Percentiles rank a stretch among this genome's conserved stretches.
Conservation (phyloP, 2,888 invertebrate species). For the Apotomis betuletana region DNA sequence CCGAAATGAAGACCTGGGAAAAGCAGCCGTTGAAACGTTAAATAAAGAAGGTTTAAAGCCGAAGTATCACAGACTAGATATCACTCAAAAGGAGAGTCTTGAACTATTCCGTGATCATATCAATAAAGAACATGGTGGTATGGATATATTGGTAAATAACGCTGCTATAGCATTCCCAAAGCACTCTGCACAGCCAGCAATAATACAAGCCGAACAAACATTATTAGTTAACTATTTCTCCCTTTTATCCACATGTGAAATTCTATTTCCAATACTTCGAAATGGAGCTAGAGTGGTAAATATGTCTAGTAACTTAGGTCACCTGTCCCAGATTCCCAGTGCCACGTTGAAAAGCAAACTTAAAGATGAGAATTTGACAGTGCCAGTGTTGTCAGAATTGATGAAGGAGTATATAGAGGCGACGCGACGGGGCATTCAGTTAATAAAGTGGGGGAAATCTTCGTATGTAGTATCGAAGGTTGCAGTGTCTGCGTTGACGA, state of each 20-base stretch:
- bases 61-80: conserved; percentile 87
- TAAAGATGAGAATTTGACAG: conserved; percentile 80
- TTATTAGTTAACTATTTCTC: conserved; percentile 87
- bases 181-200: conserved; percentile 84
- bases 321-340: conserved; percentile 83
- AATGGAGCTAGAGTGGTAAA: conserved; percentile 89
- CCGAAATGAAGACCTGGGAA: conserved; percentile 83
- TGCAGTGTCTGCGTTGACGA: conserved; percentile 86
- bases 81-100: conserved; percentile 84
- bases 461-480: conserved; percentile 90
- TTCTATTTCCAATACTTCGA: conserved; percentile 87
- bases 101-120: conserved; percentile 83
- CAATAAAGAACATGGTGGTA: conserved; percentile 84
- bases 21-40: conserved; percentile 83
- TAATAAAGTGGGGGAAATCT: conserved; percentile 83
- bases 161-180: conserved; percentile 88
- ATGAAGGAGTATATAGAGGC: conserved; percentile 87
- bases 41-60: conserved; percentile 82
- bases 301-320: conserved; percentile 87
- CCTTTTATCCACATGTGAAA: conserved; percentile 85
- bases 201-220: conserved; percentile 88
- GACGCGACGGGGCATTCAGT: conserved; percentile 64
- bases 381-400: conserved; percentile 81
- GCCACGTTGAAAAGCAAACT: conserved; percentile 78
- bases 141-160: conserved; percentile 90